phyloP scores from a whole-genome alignment of 2,113 vertebrate genomes.

The Hydropotes inermis region DNA sequence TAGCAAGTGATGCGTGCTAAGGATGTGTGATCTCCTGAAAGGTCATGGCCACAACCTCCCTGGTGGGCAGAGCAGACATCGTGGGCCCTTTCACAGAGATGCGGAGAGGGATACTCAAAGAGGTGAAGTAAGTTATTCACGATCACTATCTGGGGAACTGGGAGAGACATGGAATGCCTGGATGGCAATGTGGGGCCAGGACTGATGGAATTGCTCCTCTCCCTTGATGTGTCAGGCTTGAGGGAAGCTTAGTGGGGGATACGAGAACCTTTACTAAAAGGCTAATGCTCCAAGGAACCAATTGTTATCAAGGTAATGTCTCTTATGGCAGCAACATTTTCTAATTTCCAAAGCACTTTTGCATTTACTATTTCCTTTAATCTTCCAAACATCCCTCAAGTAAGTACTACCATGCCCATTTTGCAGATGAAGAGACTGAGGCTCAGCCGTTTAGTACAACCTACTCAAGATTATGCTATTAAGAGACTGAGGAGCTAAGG shows the following conservation, averaged over 20 bases:
- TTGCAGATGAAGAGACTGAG: not conserved
- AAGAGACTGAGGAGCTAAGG: not conserved
- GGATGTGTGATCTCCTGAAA: not conserved
- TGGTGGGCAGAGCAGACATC: not conserved
- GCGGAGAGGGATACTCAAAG: not conserved
- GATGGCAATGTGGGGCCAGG: rapidly evolving
- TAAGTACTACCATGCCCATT: not conserved
- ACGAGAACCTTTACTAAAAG: not conserved
- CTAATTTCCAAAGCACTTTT: not conserved
- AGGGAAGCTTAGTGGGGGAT: not conserved
- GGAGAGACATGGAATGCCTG: not conserved
- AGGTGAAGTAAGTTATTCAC: not conserved
- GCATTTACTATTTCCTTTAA: not conserved
- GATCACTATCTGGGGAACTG: too few relatives aligned
- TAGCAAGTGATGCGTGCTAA: not conserved
- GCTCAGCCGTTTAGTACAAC: rapidly evolving
- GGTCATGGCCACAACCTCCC: not conserved
- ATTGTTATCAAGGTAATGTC: not conserved
- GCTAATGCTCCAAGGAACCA: not conserved
- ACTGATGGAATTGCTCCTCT: not conserved
- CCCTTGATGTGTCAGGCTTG: not conserved
- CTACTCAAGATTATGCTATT: not conserved
- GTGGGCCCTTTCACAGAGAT: too few relatives aligned
- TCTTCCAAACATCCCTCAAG: not conserved
- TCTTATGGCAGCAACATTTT: not conserved